Evolutionary conservation across 1,140 invertebrate species (phyloP).

Genomic region (Drosophila paulistorum): DNA sequence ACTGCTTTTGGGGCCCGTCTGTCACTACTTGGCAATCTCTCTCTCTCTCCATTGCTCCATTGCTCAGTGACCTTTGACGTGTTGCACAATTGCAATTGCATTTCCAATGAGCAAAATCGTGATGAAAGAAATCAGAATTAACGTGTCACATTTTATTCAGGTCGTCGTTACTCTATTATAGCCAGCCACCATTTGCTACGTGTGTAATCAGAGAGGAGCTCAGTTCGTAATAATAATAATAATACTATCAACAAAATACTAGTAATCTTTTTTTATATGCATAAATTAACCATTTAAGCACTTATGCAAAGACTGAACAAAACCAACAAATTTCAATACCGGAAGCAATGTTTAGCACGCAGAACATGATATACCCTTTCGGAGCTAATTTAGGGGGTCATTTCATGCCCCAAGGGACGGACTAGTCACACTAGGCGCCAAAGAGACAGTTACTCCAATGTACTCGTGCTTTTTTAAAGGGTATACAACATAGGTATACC

Average conservation of each 20-base stretch:
- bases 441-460: neutral
- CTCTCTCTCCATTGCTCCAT: neutral
- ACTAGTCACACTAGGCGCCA: too few relatives aligned
- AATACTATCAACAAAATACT: neutral
- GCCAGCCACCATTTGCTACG: neutral
- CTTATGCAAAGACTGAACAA: neutral
- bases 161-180: neutral
- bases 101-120: neutral
- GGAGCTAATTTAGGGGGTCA: too few relatives aligned
- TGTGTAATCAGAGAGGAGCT: neutral
- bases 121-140: slow-evolving; percentile 12
- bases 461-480: neutral
- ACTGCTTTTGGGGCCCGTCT: slow-evolving; percentile 33
- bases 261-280: neutral
- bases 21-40: neutral
- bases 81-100: slow-evolving; percentile 13
- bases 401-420: too few relatives aligned
- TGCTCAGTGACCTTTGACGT: slow-evolving; percentile 10
- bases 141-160: slow-evolving; percentile 9
- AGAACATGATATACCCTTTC: neutral
- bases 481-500: neutral
- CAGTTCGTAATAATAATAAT: neutral
- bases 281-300: slow-evolving; percentile 7
- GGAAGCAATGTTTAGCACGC: neutral
- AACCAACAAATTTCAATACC: neutral